phyloP scores from a whole-genome alignment of 1,140 invertebrate genomes.

The Steinernema khuongi region DNA sequence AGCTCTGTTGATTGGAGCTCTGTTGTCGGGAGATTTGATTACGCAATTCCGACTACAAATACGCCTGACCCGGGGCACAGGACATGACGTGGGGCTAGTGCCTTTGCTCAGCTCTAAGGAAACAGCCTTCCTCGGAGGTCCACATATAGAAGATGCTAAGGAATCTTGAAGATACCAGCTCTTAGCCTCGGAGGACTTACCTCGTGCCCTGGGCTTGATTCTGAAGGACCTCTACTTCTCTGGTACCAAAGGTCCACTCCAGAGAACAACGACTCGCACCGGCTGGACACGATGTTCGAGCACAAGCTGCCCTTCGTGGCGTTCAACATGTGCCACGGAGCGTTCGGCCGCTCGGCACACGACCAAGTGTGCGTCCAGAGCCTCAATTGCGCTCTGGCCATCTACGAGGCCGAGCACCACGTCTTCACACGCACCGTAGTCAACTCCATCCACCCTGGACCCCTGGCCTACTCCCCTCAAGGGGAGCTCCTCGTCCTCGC shows the following conservation, averaged over 20 bases:
- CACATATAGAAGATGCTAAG: too few relatives aligned
- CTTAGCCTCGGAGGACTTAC: too few relatives aligned
- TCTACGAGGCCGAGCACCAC: constrained; percentile 6
- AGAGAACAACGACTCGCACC: constrained; percentile 5
- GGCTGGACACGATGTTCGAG: constrained; percentile 4
- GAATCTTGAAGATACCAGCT: too few relatives aligned
- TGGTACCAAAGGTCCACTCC: background rate
- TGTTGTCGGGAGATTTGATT: too few relatives aligned
- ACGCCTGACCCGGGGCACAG: too few relatives aligned
- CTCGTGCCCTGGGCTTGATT: background rate
- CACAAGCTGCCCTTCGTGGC: background rate
- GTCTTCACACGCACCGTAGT: background rate
- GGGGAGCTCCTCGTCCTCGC: constrained; percentile 1
- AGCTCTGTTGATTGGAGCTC: too few relatives aligned
- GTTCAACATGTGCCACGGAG: constrained; percentile 2
- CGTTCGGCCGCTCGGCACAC: background rate
- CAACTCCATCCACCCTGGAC: background rate
- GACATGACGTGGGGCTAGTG: too few relatives aligned
- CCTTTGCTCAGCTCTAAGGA: too few relatives aligned
- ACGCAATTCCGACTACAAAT: too few relatives aligned
- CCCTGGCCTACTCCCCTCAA: background rate
- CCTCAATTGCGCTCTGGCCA: background rate
- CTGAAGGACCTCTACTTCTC: background rate
- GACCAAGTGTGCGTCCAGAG: constrained; percentile 5
- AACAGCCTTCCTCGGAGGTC: too few relatives aligned